Conservation (phyloP, 1,140 invertebrate species). For the Triops cancriformis region DNA sequence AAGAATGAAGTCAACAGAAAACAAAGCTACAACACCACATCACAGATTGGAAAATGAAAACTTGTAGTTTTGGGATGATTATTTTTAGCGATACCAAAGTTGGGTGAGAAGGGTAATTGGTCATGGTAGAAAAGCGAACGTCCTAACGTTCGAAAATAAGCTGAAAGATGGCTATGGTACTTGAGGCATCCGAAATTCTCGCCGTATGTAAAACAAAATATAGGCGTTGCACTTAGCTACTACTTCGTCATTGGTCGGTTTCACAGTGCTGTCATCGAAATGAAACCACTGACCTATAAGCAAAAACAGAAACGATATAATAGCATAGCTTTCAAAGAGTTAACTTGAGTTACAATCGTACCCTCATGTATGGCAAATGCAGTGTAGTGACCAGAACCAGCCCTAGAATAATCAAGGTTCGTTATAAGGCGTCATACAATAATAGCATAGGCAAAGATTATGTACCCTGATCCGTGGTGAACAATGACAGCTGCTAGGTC, state of each 20-base stretch:
- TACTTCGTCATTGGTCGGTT: slow-evolving; percentile 54
- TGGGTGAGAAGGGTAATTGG: slow-evolving; percentile 26
- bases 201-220: slow-evolving; percentile 73
- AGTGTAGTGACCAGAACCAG: slow-evolving; percentile 76
- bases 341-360: slow-evolving; percentile 32
- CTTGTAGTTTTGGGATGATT: background rate
- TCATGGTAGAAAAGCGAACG: slow-evolving; percentile 34
- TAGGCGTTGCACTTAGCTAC: slow-evolving; percentile 75
- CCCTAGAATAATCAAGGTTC: slow-evolving; percentile 46
- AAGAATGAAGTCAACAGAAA: background rate
- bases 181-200: slow-evolving; percentile 44
- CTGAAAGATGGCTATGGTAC: slow-evolving; percentile 18
- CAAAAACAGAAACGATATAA: slow-evolving; percentile 35
- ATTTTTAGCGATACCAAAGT: background rate
- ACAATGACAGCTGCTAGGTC: slow-evolving; percentile 77
- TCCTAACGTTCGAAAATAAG: slow-evolving; percentile 33
- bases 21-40: background rate
- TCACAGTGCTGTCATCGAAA: slow-evolving; percentile 82
- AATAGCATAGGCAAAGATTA: background rate
- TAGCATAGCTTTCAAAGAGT: background rate
- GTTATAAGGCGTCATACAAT: background rate
- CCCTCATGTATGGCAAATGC: slow-evolving; percentile 71
- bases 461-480: slow-evolving; percentile 70
- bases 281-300: slow-evolving; percentile 63
- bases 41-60: background rate